Base-by-base conservation (phyloP, 2,797 vertebrate genomes). In the Uromys caudimaculatus region DNA sequence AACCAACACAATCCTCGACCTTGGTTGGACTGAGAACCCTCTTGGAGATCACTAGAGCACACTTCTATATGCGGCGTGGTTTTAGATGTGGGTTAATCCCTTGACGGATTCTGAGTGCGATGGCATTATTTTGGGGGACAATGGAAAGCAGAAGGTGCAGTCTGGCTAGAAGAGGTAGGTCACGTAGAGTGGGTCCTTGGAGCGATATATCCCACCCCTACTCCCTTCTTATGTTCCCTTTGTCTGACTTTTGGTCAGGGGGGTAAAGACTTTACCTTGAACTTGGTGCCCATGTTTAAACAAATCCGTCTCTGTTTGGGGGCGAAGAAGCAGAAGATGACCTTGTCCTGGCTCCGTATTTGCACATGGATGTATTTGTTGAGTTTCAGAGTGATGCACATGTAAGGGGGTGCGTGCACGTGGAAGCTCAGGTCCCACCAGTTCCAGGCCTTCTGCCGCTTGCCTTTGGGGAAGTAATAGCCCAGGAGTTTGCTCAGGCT, bases 201-300 rank as follows among this genome's bases (percentile, higher is more conserved):
- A n/a, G n/a, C 7, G 4, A 32, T 32, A 56, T 56, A 44, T 58
- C 44, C 54, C 17, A 71, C 69, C 35, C 38, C 12, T 6, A 35
- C 60, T 29, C 16, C 38, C 54, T 58, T 75, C 69, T 58, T 21
- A 4, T 23, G 21, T 32, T 58, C 52, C 52, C 52, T 44, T 58
- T 88, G n/a, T 75, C 52, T 88, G 86, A 56, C 23, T 32, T 54
- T 38, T 21, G 52, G 52, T 54, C 4, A 27, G 54, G 67, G 60
- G 24, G 50, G 38, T 67, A 0, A 32, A 77, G 84, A 5, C 35
- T 92, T 89, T 95, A 97, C 97, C 97, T 96, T 97, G 78, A 81
- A 97, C 93, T 21, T 97, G 95, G 97, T 95, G 41, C 97, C 97
- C 94, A 98, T 64, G 79, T 98, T 97, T 44, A 98, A 69, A 69